Conservation (phyloP, 2,888 invertebrate genomes). For the Phymatocera aterrima region DNA sequence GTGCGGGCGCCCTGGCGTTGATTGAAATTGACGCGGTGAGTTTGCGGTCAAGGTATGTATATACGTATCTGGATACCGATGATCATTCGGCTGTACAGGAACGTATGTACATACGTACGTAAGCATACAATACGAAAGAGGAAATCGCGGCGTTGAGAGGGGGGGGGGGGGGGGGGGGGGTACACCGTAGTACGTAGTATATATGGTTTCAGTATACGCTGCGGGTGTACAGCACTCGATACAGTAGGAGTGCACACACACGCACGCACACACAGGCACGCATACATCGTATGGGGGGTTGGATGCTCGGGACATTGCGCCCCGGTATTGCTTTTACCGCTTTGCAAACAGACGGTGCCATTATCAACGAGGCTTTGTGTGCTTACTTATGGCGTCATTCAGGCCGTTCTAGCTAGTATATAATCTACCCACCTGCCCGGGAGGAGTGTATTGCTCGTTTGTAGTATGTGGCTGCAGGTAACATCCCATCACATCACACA, state of each 20-base stretch:
- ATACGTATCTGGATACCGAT: background rate
- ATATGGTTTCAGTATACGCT: background rate
- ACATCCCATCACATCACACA: background rate
- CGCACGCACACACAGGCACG: background rate
- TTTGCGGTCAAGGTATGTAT: slow-evolving; percentile 5
- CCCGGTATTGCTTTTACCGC: slow-evolving; percentile 57
- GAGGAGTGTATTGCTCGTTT: slow-evolving; percentile 5
- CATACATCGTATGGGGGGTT: too few species aligned
- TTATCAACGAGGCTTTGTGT: slow-evolving; percentile 56
- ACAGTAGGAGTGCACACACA: background rate
- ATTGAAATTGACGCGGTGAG: slow-evolving; percentile 32
- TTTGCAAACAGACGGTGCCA: slow-evolving; percentile 58
- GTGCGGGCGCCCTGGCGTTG: background rate
- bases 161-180: too few species aligned
- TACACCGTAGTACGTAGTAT: background rate
- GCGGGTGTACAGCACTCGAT: slow-evolving; percentile 10
- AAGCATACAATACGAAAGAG: background rate
- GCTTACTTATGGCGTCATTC: slow-evolving; percentile 52
- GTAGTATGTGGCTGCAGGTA: background rate
- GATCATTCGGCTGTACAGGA: background rate
- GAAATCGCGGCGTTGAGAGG: too few species aligned
- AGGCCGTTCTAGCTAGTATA: slow-evolving; percentile 14
- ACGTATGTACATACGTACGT: background rate
- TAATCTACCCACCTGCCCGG: slow-evolving; percentile 44
- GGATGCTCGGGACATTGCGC: slow-evolving; percentile 35